Percentiles rank a stretch among this genome's conserved stretches.
Evolutionary conservation across 2,888 invertebrate species (phyloP).

Genomic region (Eurytoma californica): DNA sequence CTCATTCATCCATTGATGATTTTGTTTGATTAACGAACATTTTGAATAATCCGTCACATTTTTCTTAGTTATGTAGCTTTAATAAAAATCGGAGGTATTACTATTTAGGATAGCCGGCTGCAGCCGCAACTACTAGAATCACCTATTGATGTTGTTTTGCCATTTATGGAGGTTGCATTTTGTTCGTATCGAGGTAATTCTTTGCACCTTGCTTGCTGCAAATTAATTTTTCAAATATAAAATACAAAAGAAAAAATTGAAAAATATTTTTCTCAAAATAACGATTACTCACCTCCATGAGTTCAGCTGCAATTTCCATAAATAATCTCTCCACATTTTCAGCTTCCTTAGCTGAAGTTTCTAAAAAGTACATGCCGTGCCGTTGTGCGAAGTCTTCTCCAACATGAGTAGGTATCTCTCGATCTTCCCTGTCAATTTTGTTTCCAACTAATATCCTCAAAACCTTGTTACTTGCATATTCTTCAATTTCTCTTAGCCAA

Average conservation of each 20-base stretch:
- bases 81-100: conserved; percentile 41
- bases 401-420: conserved; percentile 95
- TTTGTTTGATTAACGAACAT: conserved; percentile 47
- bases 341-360: conserved; percentile 98
- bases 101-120: conserved; percentile 72
- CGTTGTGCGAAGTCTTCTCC: conserved; percentile 97
- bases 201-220: conserved; percentile 89
- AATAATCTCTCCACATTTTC: conserved; percentile 98
- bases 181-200: conserved; percentile 86
- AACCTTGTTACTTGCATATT: conserved; percentile 96
- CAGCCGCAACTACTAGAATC: conserved; percentile 81
- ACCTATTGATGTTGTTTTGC: conserved; percentile 82
- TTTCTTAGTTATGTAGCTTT: conserved; percentile 13
- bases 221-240: conserved; percentile 27
- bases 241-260: neutral
- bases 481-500: conserved; percentile 98
- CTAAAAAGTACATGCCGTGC: conserved; percentile 98
- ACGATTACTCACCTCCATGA: conserved; percentile 83
- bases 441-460: conserved; percentile 96
- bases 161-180: conserved; percentile 83
- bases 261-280: neutral
- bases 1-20: conserved; percentile 39
- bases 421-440: conserved; percentile 96
- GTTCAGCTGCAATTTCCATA: conserved; percentile 95
- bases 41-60: conserved; percentile 27